phyloP scores from a whole-genome alignment of 2,797 vertebrate species.

The Dermochelys coriacea region DNA sequence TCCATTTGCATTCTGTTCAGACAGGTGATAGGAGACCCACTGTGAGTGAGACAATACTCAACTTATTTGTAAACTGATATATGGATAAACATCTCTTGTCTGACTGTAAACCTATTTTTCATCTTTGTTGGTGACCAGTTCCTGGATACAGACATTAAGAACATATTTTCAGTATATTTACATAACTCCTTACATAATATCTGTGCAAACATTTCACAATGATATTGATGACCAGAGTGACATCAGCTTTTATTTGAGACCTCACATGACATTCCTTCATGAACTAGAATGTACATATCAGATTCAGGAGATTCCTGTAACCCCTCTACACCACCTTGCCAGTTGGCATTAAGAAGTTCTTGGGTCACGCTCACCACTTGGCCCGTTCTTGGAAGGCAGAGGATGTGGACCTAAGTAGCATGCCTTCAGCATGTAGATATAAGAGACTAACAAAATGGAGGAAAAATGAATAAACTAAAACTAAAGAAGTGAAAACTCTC shows the following conservation, averaged over 20 bases:
- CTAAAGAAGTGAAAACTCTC: not conserved
- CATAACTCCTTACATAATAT: not conserved
- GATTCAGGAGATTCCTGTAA: not conserved
- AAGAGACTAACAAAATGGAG: not conserved
- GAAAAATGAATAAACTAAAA: accelerated
- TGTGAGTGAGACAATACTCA: not conserved
- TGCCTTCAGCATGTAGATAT: not conserved
- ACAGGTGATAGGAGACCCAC: not conserved
- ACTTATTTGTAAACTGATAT: not conserved
- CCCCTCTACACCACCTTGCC: not conserved
- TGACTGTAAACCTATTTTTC: not conserved
- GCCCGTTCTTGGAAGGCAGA: not conserved
- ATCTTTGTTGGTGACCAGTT: not conserved
- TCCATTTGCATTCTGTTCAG: not conserved
- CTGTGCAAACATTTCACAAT: not conserved
- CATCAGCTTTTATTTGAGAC: not conserved
- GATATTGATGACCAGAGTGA: not conserved
- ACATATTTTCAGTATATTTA: not conserved
- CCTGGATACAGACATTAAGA: not conserved
- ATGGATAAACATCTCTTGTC: too few relatives aligned
- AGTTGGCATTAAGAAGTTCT: not conserved
- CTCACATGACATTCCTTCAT: not conserved
- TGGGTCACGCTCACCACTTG: not conserved
- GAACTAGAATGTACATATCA: not conserved
- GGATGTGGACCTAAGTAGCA: not conserved